Evolutionary conservation across 1,140 invertebrate species (phyloP).

Genomic region (Camponotus pennsylvanicus): DNA sequence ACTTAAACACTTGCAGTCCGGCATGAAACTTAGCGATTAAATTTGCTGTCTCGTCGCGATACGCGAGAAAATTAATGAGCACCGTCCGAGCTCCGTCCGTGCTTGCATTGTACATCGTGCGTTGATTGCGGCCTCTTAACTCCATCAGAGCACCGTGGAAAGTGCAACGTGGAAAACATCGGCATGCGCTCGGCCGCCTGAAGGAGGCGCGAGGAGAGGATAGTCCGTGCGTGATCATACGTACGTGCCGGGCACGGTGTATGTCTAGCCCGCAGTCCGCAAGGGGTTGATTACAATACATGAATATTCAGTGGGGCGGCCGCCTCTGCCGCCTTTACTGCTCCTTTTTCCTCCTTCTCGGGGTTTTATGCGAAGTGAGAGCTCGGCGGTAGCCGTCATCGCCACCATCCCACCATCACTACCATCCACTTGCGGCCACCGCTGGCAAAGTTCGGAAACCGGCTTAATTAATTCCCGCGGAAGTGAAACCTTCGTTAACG

Average conservation of each 20-base stretch:
- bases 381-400: slow-evolving; percentile 39
- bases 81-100: neutral
- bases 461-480: slow-evolving; percentile 81
- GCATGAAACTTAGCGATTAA: slow-evolving; percentile 21
- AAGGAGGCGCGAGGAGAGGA: slow-evolving; percentile 44
- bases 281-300: slow-evolving; percentile 85
- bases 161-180: slow-evolving; percentile 44
- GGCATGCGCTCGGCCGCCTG: slow-evolving; percentile 36
- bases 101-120: slow-evolving; percentile 14
- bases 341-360: slow-evolving; percentile 48
- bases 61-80: slow-evolving; percentile 49
- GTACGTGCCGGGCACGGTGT: slow-evolving; percentile 15
- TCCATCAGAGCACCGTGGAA: slow-evolving; percentile 28
- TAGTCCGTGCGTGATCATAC: slow-evolving; percentile 51
- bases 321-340: slow-evolving; percentile 63
- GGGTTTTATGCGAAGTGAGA: slow-evolving; percentile 63
- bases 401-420: slow-evolving; percentile 26
- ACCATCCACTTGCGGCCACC: slow-evolving; percentile 42
- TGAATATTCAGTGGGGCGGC: slow-evolving; percentile 84
- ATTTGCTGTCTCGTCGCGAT: slow-evolving; percentile 11
- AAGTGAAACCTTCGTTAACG: slow-evolving; percentile 81
- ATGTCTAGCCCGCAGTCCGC: slow-evolving; percentile 69
- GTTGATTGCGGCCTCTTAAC: slow-evolving; percentile 56
- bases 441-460: slow-evolving; percentile 73
- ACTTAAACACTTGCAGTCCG: neutral